Percentiles rank a stretch among this genome's conserved stretches.
These are phyloP conservation scores for Phorcus lineatus DNA, from an alignment of 2,888 invertebrate species.

Conservation along the genomic window DNA sequence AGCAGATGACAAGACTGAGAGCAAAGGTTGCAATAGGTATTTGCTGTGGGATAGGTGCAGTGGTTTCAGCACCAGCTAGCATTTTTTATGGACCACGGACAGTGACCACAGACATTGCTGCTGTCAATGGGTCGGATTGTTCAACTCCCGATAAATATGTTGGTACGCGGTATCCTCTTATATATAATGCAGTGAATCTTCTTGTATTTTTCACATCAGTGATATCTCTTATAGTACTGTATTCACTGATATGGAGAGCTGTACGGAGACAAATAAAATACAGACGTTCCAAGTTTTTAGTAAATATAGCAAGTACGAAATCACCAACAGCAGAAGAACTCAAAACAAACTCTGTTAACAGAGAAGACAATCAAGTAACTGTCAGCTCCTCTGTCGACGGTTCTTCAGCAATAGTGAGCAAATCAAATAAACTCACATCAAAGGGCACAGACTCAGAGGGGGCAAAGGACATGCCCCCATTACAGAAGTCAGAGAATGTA, in stretches of 20 bases:
- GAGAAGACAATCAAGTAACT: neutral
- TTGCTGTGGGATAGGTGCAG: neutral
- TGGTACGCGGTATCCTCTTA: constrained; percentile 42
- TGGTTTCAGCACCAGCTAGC: constrained; percentile 26
- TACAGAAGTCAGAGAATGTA: neutral
- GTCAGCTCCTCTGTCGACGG: too few relatives aligned
- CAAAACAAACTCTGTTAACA: neutral
- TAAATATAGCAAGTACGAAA: neutral
- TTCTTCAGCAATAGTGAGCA: neutral
- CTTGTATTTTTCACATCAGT: constrained; percentile 26
- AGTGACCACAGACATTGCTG: neutral
- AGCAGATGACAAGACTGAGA: constrained; percentile 22
- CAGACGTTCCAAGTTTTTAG: neutral
- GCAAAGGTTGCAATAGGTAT: constrained; percentile 29
- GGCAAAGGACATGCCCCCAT: neutral
- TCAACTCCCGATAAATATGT: constrained; percentile 47
- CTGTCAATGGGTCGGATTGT: constrained; percentile 52
- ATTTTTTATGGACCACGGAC: constrained; percentile 33
- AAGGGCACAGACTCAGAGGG: neutral
- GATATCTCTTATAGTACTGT: constrained; percentile 23
- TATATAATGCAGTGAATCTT: constrained; percentile 40
- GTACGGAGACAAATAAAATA: neutral
- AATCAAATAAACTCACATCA: neutral
- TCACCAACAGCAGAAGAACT: neutral
- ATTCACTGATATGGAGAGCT: constrained; percentile 19